A percentile compares a stretch with the other conserved stretches of the same genome.
phyloP scores from a whole-genome alignment of 2,113 vertebrate genomes.

The Neoarius graeffei region DNA sequence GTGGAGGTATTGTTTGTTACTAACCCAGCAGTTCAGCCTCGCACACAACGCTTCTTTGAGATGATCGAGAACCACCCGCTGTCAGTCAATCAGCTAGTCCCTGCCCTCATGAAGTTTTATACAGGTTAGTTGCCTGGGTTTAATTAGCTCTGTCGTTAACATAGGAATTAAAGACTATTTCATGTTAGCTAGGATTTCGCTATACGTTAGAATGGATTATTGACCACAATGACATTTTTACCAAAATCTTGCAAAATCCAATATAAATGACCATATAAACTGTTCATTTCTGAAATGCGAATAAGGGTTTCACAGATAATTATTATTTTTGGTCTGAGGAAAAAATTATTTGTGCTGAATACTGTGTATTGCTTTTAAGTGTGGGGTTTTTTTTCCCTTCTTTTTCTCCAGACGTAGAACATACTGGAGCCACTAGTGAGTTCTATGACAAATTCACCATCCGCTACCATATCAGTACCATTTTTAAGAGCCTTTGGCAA shows the following conservation, averaged over 20 bases:
- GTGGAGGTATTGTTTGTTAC: slow-evolving; percentile 99
- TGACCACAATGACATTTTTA: background rate
- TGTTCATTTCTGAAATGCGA: background rate
- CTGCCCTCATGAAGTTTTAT: slow-evolving; percentile 99
- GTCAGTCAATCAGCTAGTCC: slow-evolving; percentile 90
- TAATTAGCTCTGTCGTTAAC: background rate
- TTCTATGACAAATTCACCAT: slow-evolving; percentile 99
- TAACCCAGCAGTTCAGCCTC: slow-evolving; percentile 94
- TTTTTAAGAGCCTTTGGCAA: slow-evolving; percentile 99
- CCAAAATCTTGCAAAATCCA: background rate
- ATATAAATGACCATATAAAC: background rate
- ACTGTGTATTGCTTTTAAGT: background rate
- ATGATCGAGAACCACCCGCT: slow-evolving; percentile 98
- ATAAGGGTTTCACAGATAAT: background rate
- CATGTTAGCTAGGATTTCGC: background rate
- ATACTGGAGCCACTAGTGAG: slow-evolving; percentile 95
- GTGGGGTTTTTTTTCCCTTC: background rate
- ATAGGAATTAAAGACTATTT: background rate
- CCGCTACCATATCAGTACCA: slow-evolving; percentile 98
- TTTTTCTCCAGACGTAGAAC: slow-evolving; percentile 87
- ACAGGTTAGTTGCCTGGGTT: slow-evolving; percentile 77
- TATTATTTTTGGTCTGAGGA: background rate
- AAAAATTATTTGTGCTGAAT: background rate
- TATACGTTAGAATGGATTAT: background rate
- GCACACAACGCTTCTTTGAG: slow-evolving; percentile 96